Base-by-base conservation (phyloP, 2,797 vertebrate species). In the Antrozous pallidus region DNA sequence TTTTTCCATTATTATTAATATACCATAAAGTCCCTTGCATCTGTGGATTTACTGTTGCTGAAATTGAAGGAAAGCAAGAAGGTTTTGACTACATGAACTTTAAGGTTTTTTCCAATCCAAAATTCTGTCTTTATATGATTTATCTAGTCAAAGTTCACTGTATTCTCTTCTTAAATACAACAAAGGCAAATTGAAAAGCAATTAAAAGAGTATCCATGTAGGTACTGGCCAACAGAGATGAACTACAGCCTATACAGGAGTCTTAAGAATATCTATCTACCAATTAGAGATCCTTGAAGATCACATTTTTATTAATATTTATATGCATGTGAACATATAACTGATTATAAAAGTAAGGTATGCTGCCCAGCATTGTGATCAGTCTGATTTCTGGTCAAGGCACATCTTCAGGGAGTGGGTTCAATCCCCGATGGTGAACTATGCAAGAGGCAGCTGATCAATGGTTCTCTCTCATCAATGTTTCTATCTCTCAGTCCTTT, bases 111-210 rank as follows among this genome's bases (percentile, higher is more conserved):
- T 88, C n/a, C 31, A 90, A 81, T 69, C 36, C 47, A 87, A 90
- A 94, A 85, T 90, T 93, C 47, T 92, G 33, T 69, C 56, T 90
- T 85, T 81, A 18, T 74, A 26, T 71, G 42, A 88, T 79, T 96
- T 96, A 61, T 84, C 92, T 90, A 79, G 77, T 92, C 77, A 84
- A 69, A 1, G 24, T 80, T 93, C 58, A 83, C 22, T 17, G 45
- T 24, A 87, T 56, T 84, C 13, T 93, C 13, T 93, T 85, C 33
- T 85, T 87, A 93, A 84, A 88, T 49, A 79, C n/a, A 85, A 71
- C 8, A 78, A 90, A 83, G 20, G 10, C 9, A 73, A 51, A 67
- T 40, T 85, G 51, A 91, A 86, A 94, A 84, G 18, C 67, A 88
- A 83, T 42, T 93, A 45, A 85, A 93, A 83, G 12, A 36, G 10